Conservation (phyloP, 2,113 vertebrate genomes). For the Dicentrarchus labrax region DNA sequence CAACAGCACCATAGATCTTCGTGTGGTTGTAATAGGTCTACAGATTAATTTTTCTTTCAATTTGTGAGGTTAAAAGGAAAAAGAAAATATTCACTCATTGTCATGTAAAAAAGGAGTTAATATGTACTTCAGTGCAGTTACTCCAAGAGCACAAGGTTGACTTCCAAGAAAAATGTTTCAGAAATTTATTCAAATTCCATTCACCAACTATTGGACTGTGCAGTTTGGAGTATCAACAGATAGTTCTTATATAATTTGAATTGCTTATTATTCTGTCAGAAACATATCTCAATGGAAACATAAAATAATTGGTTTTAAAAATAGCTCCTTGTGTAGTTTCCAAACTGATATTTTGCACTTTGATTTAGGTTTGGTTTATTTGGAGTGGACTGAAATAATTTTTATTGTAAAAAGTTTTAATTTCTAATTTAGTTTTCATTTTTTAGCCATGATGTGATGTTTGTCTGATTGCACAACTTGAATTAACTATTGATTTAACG, state of each 20-base stretch:
- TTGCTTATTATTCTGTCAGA: neutral
- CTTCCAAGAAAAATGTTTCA: neutral
- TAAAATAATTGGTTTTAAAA: neutral
- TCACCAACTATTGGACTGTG: neutral
- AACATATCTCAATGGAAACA: neutral
- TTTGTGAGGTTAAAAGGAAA: neutral
- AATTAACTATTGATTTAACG: neutral
- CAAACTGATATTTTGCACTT: neutral
- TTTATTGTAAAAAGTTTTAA: neutral
- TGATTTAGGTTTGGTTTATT: neutral
- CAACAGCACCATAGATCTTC: neutral
- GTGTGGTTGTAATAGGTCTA: neutral
- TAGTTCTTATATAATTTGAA: too few species aligned
- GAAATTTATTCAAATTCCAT: conserved; percentile 10
- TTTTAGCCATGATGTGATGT: neutral
- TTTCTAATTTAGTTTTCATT: neutral
- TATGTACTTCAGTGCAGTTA: neutral
- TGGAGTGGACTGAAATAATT: neutral
- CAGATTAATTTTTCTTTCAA: conserved; percentile 5
- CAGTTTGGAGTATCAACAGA: neutral
- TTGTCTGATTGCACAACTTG: neutral
- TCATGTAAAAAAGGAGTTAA: neutral
- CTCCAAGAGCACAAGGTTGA: conserved; percentile 4
- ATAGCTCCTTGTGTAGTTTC: neutral
- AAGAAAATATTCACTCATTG: neutral